phyloP scores from a whole-genome alignment of 92 coral and sea anemone species.

The Epizoanthus rinbou region DNA sequence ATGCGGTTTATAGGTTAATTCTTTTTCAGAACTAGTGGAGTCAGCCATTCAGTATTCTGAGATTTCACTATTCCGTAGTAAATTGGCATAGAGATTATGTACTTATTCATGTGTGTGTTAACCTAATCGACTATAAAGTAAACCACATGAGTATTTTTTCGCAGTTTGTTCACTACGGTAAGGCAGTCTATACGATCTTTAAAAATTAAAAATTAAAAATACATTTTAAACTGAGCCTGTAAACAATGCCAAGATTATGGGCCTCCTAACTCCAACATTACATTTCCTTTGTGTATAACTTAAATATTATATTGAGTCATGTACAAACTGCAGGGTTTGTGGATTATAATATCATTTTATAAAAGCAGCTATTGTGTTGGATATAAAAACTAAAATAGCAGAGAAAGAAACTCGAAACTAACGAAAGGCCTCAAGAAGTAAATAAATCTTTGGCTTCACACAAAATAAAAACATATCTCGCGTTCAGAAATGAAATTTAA shows the following conservation, averaged over 20 bases:
- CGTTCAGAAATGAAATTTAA: conserved; percentile 15
- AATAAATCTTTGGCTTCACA: neutral
- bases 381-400: neutral
- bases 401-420: neutral
- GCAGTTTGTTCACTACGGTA: too few relatives aligned
- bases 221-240: too few relatives aligned
- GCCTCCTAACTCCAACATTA: neutral
- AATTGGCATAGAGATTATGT: too few relatives aligned
- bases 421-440: neutral
- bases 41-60: neutral
- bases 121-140: too few relatives aligned
- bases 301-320: neutral
- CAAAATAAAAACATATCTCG: neutral
- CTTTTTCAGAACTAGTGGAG: neutral
- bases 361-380: neutral
- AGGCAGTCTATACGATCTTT: too few relatives aligned
- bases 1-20: neutral
- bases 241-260: too few relatives aligned
- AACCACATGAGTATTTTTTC: too few relatives aligned
- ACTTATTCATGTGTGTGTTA: too few relatives aligned
- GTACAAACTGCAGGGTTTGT: neutral
- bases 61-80: neutral
- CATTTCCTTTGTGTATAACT: neutral
- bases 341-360: neutral
- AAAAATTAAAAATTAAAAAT: too few relatives aligned